Conservation (phyloP, 2,113 vertebrate genomes). For the Thermophis baileyi region DNA sequence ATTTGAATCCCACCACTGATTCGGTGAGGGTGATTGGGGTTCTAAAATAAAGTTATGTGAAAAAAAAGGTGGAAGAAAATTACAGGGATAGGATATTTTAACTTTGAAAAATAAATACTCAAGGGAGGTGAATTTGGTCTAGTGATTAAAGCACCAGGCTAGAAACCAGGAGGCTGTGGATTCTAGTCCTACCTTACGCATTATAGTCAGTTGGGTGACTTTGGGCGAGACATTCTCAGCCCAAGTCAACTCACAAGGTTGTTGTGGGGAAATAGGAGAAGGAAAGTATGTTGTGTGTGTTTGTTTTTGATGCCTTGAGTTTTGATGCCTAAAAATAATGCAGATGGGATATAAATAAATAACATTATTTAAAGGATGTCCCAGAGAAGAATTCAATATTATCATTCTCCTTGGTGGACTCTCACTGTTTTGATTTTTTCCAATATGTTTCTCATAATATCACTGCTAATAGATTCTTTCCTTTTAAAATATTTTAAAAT, state of each 20-base stretch:
- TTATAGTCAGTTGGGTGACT: neutral
- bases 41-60: neutral
- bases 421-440: constrained; percentile 19
- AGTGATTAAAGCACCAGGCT: neutral
- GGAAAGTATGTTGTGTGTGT: neutral
- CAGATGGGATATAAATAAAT: neutral
- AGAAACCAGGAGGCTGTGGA: neutral
- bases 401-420: neutral
- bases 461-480: neutral
- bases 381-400: neutral
- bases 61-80: neutral
- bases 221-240: no score
- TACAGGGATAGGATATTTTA: neutral
- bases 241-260: no score
- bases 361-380: neutral
- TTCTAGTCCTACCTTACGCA: neutral
- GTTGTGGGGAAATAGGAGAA: neutral
- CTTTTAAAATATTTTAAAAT: neutral
- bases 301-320: neutral
- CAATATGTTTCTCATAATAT: neutral
- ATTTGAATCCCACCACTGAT: neutral
- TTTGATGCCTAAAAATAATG: neutral
- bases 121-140: neutral
- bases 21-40: neutral
- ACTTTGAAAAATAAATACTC: neutral